Base-by-base conservation (phyloP, 2,113 vertebrate genomes). In the Pan troglodytes region DNA sequence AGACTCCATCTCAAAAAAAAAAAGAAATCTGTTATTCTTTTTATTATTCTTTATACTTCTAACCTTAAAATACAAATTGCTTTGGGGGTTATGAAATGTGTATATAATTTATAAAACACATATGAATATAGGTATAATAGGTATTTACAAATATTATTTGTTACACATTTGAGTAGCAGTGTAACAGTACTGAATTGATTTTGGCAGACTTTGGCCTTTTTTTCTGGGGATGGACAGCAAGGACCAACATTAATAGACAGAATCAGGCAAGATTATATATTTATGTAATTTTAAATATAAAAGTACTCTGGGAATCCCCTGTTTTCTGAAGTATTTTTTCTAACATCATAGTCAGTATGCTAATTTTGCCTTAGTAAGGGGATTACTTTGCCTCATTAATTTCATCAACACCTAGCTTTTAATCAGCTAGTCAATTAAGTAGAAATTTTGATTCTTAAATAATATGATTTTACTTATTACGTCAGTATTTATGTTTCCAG, bases 381-480 rank as follows among this genome's bases (percentile, higher is more conserved):
- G n/a, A 78, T 32, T 18, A 8, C 3, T 67, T 78, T 3, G 57
- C 27, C 14, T 83, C 14, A 61, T 25, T 8, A 61, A 25, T 61
- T 61, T 61, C 59, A 61, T 84, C 16, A 48, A 64, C 57, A 67
- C 23, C 3, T 23, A 88, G 43, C 45, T 88, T 82, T 78, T 84
- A 95, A 88, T 78, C 6, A 81, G 27, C 25, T 55, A 81, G 35
- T 55, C 25, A 67, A 57, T 12, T 76, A 70, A 57, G 40, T 40
- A 76, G 50, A 87, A 87, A 40, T 88, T 88, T 87, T 94, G 18
- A 20, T 92, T 79, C 45, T 67, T 25, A 43, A 87, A 30, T 83
- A 92, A 55, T 45, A 55, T 43, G 64, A 93, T 95, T n/a, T 75
- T 81, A 85, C 43, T 64, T 88, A 48, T 88, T 38, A 94, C 48